Base-by-base conservation (phyloP, 2,113 vertebrate species). In the Crocuta crocuta region DNA sequence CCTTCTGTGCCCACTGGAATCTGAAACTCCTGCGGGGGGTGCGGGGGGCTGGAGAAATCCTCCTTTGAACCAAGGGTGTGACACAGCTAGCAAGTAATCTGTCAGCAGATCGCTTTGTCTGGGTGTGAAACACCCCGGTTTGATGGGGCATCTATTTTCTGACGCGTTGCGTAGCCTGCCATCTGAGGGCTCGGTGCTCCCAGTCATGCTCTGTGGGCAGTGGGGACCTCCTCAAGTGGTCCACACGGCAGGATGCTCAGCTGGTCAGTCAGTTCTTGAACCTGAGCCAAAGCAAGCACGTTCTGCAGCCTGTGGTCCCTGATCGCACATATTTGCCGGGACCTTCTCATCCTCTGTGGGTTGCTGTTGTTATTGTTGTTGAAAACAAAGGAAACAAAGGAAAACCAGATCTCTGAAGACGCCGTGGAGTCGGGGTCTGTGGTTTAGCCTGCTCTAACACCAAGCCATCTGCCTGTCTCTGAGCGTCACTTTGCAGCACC, bases 121-220 rank as follows among this genome's bases (percentile, higher is more conserved):
- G 53, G 39, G 55, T 31, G 39, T 24, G 31, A 45, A 83, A 43
- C 26, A 58, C 48, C 78, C 43, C 10, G 84, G 50, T 88, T 78
- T 92, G 84, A 33, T 10, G 7, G 4, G 28, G 66, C 78, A 95
- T 23, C 87, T 53, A 81, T 43, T 7, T 66, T 96, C 73, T 43
- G 24, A 31, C 17, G 23, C 50, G 13, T 50, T 74, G 17, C 61
- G 86, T 68, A 65, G 66, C 50, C 82, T n/a, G 26, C 35, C 68
- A 87, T 85, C 86, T 63, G 84, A 26, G 23, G 31, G n/a, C 50
- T 61, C n/a, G 7, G 45, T 58, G 71, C 89, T 91, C 68, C 82
- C n/a, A 55, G 95, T 26, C 11, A 33, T 10, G 45, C 89, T 68
- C 48, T 35, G 58, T 45, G 70, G 71, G 87, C 11, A 26, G 0